phyloP scores from a whole-genome alignment of 2,113 vertebrate genomes.

The Peromyscus maniculatus region DNA sequence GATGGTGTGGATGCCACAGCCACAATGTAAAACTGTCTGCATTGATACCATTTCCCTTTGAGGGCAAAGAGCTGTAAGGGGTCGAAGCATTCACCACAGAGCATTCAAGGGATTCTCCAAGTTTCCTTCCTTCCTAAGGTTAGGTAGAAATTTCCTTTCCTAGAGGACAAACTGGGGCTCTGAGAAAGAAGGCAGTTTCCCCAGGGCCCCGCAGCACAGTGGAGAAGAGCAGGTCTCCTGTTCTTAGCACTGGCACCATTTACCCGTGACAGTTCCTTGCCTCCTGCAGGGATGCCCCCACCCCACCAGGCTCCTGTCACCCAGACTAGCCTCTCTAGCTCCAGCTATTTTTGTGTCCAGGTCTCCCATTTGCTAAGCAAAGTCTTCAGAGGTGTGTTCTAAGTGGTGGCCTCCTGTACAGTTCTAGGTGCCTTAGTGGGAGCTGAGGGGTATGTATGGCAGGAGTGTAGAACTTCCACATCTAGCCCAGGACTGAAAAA shows the following conservation, averaged over 20 bases:
- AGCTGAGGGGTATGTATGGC: neutral
- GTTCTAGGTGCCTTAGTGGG: neutral
- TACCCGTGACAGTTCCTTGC: neutral
- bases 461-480: neutral
- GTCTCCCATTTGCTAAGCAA: neutral
- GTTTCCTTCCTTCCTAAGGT: neutral
- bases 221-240: neutral
- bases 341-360: neutral
- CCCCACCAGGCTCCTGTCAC: neutral
- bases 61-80: neutral
- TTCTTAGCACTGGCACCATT: neutral
- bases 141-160: neutral
- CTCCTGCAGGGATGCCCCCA: neutral
- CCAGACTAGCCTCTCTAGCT: neutral
- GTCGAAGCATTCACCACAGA: neutral
- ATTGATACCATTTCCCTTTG: neutral
- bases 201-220: neutral
- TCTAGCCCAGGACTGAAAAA: neutral
- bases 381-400: neutral
- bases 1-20: neutral
- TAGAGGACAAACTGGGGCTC: neutral
- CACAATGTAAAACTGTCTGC: neutral
- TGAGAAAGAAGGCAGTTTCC: neutral
- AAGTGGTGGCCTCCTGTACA: neutral
- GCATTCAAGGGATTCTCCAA: neutral